These are phyloP conservation scores for Crocodylus rhombifer DNA, from an alignment of 2,797 vertebrate species.

Conservation along the genomic window DNA sequence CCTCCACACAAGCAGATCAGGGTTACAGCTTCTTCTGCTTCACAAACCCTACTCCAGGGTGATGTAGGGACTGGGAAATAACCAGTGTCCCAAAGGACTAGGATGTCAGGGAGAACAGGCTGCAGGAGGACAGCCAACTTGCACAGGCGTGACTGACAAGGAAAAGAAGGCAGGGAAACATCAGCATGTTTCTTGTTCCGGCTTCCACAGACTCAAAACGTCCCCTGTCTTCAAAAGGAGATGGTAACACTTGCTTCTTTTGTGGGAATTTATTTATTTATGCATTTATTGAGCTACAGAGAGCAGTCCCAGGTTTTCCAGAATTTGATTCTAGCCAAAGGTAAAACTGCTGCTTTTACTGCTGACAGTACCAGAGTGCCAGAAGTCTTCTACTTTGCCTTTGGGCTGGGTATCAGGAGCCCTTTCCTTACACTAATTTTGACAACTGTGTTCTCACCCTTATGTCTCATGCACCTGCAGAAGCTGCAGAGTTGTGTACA, in stretches of 20 bases:
- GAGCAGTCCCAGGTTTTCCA: neutral
- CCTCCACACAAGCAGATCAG: neutral
- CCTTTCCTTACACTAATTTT: constrained; percentile 72
- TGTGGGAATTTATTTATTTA: neutral
- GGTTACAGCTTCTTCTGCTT: neutral
- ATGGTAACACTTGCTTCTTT: neutral
- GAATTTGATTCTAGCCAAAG: constrained; percentile 9
- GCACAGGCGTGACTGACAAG: neutral
- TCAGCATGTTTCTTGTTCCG: neutral
- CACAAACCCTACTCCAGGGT: neutral
- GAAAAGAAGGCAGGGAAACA: neutral
- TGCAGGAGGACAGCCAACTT: neutral
- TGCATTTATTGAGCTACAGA: neutral
- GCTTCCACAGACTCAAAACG: neutral
- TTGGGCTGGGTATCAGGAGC: constrained; percentile 71
- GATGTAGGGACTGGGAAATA: neutral
- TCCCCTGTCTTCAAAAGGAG: neutral
- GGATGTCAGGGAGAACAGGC: neutral
- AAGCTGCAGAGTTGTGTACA: constrained; percentile 73
- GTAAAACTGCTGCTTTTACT: neutral
- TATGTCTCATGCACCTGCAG: constrained; percentile 75
- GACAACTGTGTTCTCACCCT: constrained; percentile 72
- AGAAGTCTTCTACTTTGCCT: constrained; percentile 50
- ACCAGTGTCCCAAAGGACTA: neutral
- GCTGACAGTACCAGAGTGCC: neutral